A percentile compares a stretch with the other conserved stretches of the same genome.
These are phyloP conservation scores for Caradrina clavipalpis DNA, from an alignment of 2,888 invertebrate genomes.

Conservation along the genomic window DNA sequence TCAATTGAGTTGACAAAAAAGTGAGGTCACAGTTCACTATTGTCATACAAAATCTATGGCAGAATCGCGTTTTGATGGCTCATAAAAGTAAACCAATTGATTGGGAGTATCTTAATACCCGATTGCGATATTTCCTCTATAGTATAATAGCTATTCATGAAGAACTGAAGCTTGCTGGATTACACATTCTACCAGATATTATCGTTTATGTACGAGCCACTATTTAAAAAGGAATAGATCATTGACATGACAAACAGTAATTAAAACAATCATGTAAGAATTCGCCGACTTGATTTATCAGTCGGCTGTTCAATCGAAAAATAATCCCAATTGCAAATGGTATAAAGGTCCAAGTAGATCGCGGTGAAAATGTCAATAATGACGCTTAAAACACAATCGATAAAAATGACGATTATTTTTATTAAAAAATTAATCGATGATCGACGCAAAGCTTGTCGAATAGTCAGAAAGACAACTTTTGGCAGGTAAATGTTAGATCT, in stretches of 20 bases:
- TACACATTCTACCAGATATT: neutral
- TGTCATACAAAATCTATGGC: too few species aligned
- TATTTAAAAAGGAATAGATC: constrained; percentile 1
- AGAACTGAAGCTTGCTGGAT: neutral
- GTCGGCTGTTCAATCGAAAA: neutral
- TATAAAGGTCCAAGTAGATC: constrained; percentile 19
- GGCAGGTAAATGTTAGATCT: neutral
- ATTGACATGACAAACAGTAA: constrained; percentile 20
- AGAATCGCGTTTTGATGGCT: too few species aligned
- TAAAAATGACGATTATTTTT: neutral
- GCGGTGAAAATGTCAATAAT: neutral
- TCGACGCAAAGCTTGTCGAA: neutral
- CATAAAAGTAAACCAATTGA: too few species aligned
- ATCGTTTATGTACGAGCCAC: neutral
- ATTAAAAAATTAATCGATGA: neutral
- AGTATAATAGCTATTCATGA: too few species aligned
- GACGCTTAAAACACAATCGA: neutral
- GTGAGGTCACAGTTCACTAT: too few species aligned
- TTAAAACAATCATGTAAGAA: constrained; percentile 23
- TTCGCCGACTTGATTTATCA: neutral
- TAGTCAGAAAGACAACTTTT: neutral
- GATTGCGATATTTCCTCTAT: too few species aligned
- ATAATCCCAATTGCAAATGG: constrained; percentile 2
- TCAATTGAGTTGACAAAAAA: too few species aligned
- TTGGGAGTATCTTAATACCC: too few species aligned